Evolutionary conservation across 2,113 vertebrate species (phyloP).

Genomic region (Corydoras sp.): DNA sequence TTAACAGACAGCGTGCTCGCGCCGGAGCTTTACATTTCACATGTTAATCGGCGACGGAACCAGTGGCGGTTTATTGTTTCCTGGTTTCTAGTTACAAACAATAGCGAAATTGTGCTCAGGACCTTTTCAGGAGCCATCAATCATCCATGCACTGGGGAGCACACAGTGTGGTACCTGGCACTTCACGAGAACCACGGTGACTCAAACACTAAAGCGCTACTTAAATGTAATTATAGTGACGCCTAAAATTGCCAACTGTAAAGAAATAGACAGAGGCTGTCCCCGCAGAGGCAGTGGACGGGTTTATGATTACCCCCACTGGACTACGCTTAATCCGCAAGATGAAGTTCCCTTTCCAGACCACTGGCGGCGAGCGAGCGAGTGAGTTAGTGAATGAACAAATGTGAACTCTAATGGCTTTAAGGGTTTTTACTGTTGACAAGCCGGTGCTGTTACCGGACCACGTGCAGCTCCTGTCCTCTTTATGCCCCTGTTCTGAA

Average conservation of each 20-base stretch:
- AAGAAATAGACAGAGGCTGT: conserved; percentile 14
- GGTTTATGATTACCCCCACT: conserved; percentile 25
- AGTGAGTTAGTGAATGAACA: conserved; percentile 2
- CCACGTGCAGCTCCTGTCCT: conserved; percentile 25
- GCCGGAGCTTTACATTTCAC: conserved; percentile 22
- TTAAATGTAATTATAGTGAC: conserved; percentile 29
- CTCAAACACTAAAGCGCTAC: conserved; percentile 21
- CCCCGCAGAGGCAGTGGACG: not conserved
- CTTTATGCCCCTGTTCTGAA: conserved; percentile 18
- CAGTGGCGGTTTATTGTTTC: conserved; percentile 26
- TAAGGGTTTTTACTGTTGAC: conserved; percentile 7
- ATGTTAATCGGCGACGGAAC: conserved; percentile 22
- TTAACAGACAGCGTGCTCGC: not conserved
- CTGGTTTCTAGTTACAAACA: conserved; percentile 21
- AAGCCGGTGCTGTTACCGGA: conserved; percentile 8
- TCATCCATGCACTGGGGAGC: conserved; percentile 6
- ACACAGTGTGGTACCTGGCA: conserved; percentile 38
- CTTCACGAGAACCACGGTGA: not conserved
- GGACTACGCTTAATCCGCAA: conserved; percentile 16
- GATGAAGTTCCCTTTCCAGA: conserved; percentile 27
- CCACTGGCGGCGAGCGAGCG: not conserved
- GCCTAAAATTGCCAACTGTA: conserved; percentile 13
- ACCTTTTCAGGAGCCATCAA: conserved; percentile 10
- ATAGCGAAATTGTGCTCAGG: conserved; percentile 24
- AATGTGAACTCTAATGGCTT: not conserved